Base-by-base conservation (phyloP, 1,140 invertebrate genomes). In the Lineus longissimus region DNA sequence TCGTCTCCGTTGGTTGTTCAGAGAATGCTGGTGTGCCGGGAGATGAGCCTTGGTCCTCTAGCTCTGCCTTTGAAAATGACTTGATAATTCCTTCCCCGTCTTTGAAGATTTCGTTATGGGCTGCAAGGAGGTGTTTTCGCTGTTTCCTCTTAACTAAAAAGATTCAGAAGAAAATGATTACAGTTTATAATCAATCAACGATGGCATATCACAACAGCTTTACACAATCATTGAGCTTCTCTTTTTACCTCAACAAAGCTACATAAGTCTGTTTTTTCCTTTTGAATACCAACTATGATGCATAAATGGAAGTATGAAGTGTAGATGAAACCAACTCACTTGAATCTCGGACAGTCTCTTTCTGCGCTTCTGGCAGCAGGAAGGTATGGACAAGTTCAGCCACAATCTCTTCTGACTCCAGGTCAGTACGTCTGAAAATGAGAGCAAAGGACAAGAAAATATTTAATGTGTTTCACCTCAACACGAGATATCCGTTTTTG, bases 311-410 rank as follows among this genome's bases (percentile, higher is more conserved):
- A 57, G 22, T 17, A 62, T n/a, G 36, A 58, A 17, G 27, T n/a
- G 25, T n/a, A 29, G 19, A 47, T 41, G 6, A n/a, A 4, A 7
- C n/a, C n/a, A 36, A 56, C 64, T 61, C 67, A 81, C 81, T 71
- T 75, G 78, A 77, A 43, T 81, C 75, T 65, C 77, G 66, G 19
- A 77, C 66, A 27, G 73, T 75, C 58, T 71, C 40, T 68, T 83
- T 82, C 63, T 81, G 72, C 17, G 85, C 83, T 77, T 88, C 86
- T 1, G 87, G 86, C 59, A 88, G 75, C 19, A 88, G 76, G 71
- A 87, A 88, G 63, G 85, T 84, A 62, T 87, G 84, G 55, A 88
- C 83, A 62, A 88, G 75, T 67, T 87, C 85, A 13, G 86, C 81
- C 17, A 87, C 81, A 67, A 87, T 80, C 77, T 87, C 86, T 71